Conservation (phyloP, 2,888 invertebrate species). For the Drosophila paramelanica region DNA sequence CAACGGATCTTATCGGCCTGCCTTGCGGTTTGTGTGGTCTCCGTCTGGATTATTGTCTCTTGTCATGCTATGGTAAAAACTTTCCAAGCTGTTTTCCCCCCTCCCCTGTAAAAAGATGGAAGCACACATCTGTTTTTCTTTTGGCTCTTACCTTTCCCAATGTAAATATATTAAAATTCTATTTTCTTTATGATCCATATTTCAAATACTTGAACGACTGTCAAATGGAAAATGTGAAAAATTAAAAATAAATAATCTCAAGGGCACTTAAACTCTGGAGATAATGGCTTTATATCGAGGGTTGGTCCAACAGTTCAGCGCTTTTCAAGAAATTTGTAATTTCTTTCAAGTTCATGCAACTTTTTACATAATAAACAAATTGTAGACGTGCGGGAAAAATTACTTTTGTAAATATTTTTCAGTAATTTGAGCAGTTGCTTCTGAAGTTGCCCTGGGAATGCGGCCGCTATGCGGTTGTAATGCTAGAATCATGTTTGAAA, state of each 20-base stretch:
- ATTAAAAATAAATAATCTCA: conserved; percentile 3
- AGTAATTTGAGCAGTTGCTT: neutral
- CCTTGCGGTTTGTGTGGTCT: conserved; percentile 39
- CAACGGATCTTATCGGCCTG: conserved; percentile 9
- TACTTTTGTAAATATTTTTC: neutral
- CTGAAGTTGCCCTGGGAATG: neutral
- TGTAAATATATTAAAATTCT: neutral
- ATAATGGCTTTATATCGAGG: neutral
- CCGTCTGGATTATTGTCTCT: conserved; percentile 30
- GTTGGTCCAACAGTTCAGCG: conserved; percentile 1
- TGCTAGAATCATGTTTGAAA: neutral
- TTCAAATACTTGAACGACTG: conserved; percentile 4
- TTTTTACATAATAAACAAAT: neutral
- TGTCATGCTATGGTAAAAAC: conserved; percentile 37
- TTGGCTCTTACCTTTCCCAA: neutral
- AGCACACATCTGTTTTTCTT: conserved; percentile 1
- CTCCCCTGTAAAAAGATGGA: neutral
- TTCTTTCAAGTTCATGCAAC: too few relatives aligned
- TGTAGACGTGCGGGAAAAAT: neutral
- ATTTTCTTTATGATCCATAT: neutral
- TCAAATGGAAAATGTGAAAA: conserved; percentile 36
- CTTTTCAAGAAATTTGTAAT: neutral
- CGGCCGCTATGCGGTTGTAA: too few relatives aligned
- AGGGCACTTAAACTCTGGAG: conserved; percentile 22
- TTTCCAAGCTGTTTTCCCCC: conserved; percentile 29